These are phyloP conservation scores for Brachionichthys hirsutus DNA, from an alignment of 2,113 vertebrate genomes.

Conservation along the genomic window DNA sequence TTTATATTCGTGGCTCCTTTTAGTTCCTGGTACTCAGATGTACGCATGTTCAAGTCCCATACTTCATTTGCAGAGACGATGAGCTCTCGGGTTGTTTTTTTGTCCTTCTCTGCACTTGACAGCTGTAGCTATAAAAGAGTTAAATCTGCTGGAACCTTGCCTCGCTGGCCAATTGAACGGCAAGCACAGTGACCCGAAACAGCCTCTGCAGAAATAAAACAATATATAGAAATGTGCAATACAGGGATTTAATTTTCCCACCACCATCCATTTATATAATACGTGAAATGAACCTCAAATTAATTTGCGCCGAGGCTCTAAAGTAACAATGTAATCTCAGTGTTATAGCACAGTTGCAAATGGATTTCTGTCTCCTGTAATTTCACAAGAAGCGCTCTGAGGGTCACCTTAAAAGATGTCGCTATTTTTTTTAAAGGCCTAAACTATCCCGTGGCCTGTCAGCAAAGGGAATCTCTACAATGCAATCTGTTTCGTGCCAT, in stretches of 20 bases:
- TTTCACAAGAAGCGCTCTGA: constrained; percentile 80
- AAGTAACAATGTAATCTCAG: constrained; percentile 83
- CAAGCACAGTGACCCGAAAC: constrained; percentile 70
- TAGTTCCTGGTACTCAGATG: constrained; percentile 7
- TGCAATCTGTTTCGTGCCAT: constrained; percentile 82
- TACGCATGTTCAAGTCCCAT: constrained; percentile 6
- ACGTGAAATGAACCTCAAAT: constrained; percentile 83
- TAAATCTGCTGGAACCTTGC: constrained; percentile 66
- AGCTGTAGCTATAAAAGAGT: constrained; percentile 59
- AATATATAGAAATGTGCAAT: constrained; percentile 81
- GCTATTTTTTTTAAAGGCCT: constrained; percentile 82
- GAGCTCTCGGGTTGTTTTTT: constrained; percentile 37
- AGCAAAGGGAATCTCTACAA: constrained; percentile 77
- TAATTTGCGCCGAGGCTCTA: constrained; percentile 79
- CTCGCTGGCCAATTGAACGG: constrained; percentile 63
- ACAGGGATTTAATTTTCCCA: constrained; percentile 79
- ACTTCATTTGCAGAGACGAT: constrained; percentile 31
- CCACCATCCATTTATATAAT: constrained; percentile 81
- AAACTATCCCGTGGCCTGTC: constrained; percentile 78
- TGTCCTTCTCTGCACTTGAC: constrained; percentile 55
- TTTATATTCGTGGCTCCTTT: constrained; percentile 1
- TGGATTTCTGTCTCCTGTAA: constrained; percentile 84
- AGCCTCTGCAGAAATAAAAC: constrained; percentile 77
- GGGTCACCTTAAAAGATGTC: constrained; percentile 84
- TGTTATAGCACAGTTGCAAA: constrained; percentile 81